Evolutionary conservation across 2,113 vertebrate genomes (phyloP).

Genomic region (Tinamus guttatus): DNA sequence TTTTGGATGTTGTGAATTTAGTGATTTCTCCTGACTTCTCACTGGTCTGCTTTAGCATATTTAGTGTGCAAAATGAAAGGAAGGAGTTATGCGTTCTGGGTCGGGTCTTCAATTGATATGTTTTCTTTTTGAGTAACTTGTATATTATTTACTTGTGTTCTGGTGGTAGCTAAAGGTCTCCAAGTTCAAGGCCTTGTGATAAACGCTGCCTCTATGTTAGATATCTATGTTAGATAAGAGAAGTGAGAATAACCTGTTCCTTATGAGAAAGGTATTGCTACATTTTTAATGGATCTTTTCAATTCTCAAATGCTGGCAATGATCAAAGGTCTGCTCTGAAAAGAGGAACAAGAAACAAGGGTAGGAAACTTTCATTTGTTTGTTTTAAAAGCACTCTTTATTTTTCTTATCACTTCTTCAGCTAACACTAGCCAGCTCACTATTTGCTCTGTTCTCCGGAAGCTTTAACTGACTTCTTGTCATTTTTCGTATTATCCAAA

Average conservation of each 20-base stretch:
- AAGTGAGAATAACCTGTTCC: neutral
- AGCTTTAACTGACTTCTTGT: neutral
- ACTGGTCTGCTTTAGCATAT: neutral
- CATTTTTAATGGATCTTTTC: neutral
- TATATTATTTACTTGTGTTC: rapidly evolving
- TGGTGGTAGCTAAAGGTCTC: neutral
- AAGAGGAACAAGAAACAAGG: neutral
- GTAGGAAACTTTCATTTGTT: neutral
- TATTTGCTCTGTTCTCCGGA: neutral
- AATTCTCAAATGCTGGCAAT: neutral
- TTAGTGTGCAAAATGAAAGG: neutral
- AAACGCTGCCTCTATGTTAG: rapidly evolving
- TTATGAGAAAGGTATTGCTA: neutral
- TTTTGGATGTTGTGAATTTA: neutral
- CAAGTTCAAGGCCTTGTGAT: neutral
- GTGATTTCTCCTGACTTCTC: neutral
- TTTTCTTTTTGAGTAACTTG: neutral
- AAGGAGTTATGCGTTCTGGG: neutral
- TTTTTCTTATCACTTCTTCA: neutral
- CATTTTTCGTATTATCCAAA: neutral
- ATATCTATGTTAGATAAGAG: neutral
- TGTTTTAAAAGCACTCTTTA: neutral
- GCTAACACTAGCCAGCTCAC: neutral
- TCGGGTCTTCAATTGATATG: rapidly evolving
- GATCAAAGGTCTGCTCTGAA: neutral